Evolutionary conservation across 2,888 invertebrate genomes (phyloP).

Genomic region (Ptilodon capucinus): DNA sequence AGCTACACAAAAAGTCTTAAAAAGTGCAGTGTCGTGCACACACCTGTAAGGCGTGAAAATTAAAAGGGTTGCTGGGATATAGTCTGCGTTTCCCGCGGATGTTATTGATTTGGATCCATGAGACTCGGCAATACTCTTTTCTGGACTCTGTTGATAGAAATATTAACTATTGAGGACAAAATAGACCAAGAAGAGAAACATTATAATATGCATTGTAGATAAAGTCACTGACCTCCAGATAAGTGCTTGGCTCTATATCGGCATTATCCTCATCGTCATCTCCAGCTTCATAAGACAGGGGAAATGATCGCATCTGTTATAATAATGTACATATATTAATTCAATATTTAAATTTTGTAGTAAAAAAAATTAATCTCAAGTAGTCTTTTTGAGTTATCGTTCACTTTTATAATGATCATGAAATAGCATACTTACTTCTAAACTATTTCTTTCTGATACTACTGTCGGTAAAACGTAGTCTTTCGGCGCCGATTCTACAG

Average conservation of each 20-base stretch:
- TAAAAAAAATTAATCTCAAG: too few relatives aligned
- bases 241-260: conserved; percentile 35
- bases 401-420: background rate
- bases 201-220: background rate
- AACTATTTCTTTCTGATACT: conserved; percentile 47
- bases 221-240: conserved; percentile 46
- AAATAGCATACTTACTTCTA: conserved; percentile 41
- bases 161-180: background rate
- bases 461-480: conserved; percentile 75
- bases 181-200: background rate
- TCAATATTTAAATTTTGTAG: background rate
- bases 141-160: conserved; percentile 53
- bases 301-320: conserved; percentile 42
- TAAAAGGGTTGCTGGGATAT: conserved; percentile 50
- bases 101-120: conserved; percentile 68
- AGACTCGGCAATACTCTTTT: conserved; percentile 64
- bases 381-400: too few relatives aligned
- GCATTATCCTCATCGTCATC: conserved; percentile 52
- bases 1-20: background rate
- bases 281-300: conserved; percentile 57
- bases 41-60: conserved; percentile 65
- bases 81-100: conserved; percentile 56
- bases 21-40: background rate
- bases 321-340: background rate
- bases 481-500: conserved; percentile 62